Base-by-base conservation (phyloP, 2,888 invertebrate genomes). In the Clitarchus hookeri region DNA sequence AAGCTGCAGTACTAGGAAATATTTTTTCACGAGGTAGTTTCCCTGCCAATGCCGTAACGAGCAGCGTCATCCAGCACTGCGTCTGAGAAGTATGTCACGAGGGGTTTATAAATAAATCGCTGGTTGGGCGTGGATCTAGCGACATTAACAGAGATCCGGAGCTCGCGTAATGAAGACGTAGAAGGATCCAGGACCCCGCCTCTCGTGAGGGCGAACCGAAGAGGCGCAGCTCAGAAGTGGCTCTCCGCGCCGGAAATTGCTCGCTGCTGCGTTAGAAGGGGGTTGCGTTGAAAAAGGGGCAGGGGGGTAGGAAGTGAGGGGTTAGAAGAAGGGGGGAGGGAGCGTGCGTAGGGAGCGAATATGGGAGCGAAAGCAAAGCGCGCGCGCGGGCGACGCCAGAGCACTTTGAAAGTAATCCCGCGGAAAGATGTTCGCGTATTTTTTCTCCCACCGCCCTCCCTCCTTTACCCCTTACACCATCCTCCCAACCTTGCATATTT, bases 391-490 rank as follows among this genome's bases (percentile, higher is more conserved):
- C 23, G 65, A 65, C 65, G 65, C 65, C 65, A 23, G 65, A 65
- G 65, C 65, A 65, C 65, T 65, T 65, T 11, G 65, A 65, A 65
- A 65, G 65, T 65, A 65, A 65, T 65, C 65, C 65, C 65, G 65
- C 65, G 65, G 65, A 65, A 65, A 65, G 65, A 6, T 65, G 65
- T 65, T 19, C 65, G 65, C 65, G 65, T n/a, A 65, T 65, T n/a
- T 65, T n/a, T n/a, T 65, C 65, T 53, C 65, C 65, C n/a, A 16
- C 65, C 8, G n/a, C n/a, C n/a, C 65, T 65, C 65, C n/a, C 23
- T 2, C 19, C n/a, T 23, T 23, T n/a, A 16, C 53, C 19, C 19
- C 65, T 65, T 1, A 1, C 8, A 4, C 65, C 19, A n/a, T 19
- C 13, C 65, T 19, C 19, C n/a, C 53, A 53, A 16, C 65, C 65